Conservation (phyloP, 2,797 vertebrate genomes). For the Thunnus albacares region DNA sequence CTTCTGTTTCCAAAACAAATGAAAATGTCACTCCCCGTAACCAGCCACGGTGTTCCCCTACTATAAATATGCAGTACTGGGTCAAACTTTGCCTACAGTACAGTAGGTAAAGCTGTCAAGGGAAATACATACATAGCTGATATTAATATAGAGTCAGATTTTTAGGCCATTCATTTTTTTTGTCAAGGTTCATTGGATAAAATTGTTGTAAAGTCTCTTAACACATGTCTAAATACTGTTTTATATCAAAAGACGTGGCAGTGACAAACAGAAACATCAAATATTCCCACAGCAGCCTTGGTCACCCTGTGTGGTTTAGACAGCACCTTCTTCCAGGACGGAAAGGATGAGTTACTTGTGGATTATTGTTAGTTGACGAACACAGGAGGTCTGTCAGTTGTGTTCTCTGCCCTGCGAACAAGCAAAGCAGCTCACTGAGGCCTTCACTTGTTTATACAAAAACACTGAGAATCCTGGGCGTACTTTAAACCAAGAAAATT, state of each 20-base stretch:
- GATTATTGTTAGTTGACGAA: slow-evolving; percentile 7
- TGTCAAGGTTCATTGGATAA: neutral
- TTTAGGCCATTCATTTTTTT: neutral
- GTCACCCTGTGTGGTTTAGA: slow-evolving; percentile 4
- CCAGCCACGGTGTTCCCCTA: slow-evolving; percentile 25
- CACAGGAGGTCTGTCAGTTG: slow-evolving; percentile 29
- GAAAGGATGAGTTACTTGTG: neutral
- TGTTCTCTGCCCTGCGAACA: slow-evolving; percentile 31
- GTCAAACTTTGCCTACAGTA: neutral
- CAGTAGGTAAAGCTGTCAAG: too few relatives aligned
- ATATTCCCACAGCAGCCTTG: slow-evolving; percentile 5
- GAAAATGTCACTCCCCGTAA: slow-evolving; percentile 53
- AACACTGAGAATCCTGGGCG: slow-evolving; percentile 23
- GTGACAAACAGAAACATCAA: slow-evolving; percentile 11
- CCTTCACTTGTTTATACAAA: slow-evolving; percentile 44
- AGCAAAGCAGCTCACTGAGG: slow-evolving; percentile 45
- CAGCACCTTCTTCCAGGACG: neutral
- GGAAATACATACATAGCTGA: too few relatives aligned
- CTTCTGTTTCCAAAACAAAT: slow-evolving; percentile 64
- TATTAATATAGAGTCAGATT: neutral
- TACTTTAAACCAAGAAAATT: slow-evolving; percentile 31
- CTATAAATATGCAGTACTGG: neutral
- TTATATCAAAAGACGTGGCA: slow-evolving; percentile 2
- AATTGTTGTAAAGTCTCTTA: neutral
- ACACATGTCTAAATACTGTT: neutral